Percentiles rank a stretch among this genome's conserved stretches.
These are phyloP conservation scores for Nasua narica DNA, from an alignment of 2,797 vertebrate genomes.

Conservation along the genomic window DNA sequence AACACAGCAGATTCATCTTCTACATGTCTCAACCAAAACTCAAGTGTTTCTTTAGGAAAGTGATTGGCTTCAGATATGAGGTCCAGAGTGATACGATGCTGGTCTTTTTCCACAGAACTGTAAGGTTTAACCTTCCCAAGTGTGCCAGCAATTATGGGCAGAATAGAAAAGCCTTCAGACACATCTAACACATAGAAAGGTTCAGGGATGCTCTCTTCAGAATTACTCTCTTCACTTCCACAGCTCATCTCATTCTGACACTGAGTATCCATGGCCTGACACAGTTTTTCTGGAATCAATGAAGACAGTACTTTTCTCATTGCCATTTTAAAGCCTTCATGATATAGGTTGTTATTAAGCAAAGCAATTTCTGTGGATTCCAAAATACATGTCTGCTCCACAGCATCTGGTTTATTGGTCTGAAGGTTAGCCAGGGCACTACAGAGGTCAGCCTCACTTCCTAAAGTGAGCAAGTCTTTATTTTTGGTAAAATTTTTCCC, in stretches of 20 bases:
- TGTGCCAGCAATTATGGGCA: constrained; percentile 91
- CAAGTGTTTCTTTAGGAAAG: constrained; percentile 87
- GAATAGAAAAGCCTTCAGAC: constrained; percentile 96
- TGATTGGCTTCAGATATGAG: constrained; percentile 88
- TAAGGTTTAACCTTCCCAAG: constrained; percentile 91
- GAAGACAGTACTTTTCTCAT: constrained; percentile 88
- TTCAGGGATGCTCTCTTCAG: constrained; percentile 59
- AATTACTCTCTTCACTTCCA: constrained; percentile 43
- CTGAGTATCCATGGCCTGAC: constrained; percentile 70
- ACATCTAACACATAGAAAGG: constrained; percentile 93
- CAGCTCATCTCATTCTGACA: constrained; percentile 42
- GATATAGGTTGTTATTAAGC: constrained; percentile 91
- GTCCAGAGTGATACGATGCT: constrained; percentile 90
- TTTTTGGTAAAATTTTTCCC: constrained; percentile 53
- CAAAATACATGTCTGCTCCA: constrained; percentile 85
- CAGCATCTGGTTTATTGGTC: constrained; percentile 77
- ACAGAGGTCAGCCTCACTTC: constrained; percentile 93
- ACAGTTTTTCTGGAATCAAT: constrained; percentile 77
- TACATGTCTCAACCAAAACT: constrained; percentile 94
- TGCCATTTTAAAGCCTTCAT: constrained; percentile 89
- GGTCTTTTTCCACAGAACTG: constrained; percentile 95
- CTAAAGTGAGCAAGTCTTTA: constrained; percentile 60
- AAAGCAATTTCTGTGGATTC: constrained; percentile 95
- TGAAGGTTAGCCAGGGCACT: constrained; percentile 93
- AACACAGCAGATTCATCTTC: constrained; percentile 92